These are phyloP conservation scores for Drosophila lini DNA, from an alignment of 1,140 invertebrate species.

Conservation along the genomic window DNA sequence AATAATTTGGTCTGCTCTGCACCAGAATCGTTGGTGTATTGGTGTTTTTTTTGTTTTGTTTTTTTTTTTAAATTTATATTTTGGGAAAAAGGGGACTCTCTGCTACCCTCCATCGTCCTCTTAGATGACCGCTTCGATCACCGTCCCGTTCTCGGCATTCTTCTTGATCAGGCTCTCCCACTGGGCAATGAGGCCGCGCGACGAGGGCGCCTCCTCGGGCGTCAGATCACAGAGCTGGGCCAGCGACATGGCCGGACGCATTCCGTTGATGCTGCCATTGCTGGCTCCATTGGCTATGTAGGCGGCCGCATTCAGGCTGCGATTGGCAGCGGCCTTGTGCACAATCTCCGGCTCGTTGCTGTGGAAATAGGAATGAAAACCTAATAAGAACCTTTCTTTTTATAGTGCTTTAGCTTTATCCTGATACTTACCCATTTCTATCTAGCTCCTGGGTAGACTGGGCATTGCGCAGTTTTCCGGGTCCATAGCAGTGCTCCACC, in stretches of 20 bases:
- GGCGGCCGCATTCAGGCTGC: slow-evolving; percentile 54
- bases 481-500: slow-evolving; percentile 86
- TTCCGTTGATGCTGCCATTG: slow-evolving; percentile 63
- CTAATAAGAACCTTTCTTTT: not conserved
- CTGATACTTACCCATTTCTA: slow-evolving; percentile 46
- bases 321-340: slow-evolving; percentile 57
- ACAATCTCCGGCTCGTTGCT: slow-evolving; percentile 58
- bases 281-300: slow-evolving; percentile 50
- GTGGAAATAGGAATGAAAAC: not conserved
- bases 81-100: not conserved
- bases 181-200: slow-evolving; percentile 86
- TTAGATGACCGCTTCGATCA: slow-evolving; percentile 61
- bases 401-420: accelerated
- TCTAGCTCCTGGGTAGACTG: slow-evolving; percentile 86
- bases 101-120: not conserved
- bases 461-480: slow-evolving; percentile 86
- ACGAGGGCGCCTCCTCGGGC: slow-evolving; percentile 86
- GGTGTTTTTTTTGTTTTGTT: slow-evolving; percentile 9
- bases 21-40: slow-evolving; percentile 36
- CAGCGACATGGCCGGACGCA: slow-evolving; percentile 87
- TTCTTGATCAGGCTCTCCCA: slow-evolving; percentile 87
- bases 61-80: not conserved
- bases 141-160: slow-evolving; percentile 81
- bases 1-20: slow-evolving; percentile 77
- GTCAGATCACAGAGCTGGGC: slow-evolving; percentile 86